Percentiles rank a stretch among this genome's conserved stretches.
Evolutionary conservation across 2,113 vertebrate genomes (phyloP).

Genomic region (Actenoides hombroni): DNA sequence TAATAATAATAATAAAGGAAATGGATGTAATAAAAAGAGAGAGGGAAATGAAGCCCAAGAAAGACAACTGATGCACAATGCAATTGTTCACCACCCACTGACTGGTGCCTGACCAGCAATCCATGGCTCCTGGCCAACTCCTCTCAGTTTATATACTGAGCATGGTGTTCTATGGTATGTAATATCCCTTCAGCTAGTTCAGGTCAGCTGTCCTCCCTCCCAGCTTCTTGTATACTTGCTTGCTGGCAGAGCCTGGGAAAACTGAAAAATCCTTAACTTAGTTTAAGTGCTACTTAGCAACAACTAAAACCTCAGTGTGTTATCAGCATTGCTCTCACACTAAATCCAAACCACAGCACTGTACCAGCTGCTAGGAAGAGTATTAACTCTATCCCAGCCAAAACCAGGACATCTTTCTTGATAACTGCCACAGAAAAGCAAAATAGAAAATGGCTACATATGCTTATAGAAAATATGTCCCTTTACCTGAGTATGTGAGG

Average conservation of each 20-base stretch:
- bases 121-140: neutral
- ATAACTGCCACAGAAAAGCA: neutral
- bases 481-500: neutral
- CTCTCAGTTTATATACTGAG: neutral
- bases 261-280: neutral
- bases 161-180: neutral
- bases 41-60: neutral
- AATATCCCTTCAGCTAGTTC: neutral
- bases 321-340: neutral
- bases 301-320: neutral
- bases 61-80: neutral
- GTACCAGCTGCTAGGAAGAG: neutral
- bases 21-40: neutral
- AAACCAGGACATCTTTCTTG: neutral
- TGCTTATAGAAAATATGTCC: neutral
- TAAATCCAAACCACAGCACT: neutral
- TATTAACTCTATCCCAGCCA: neutral
- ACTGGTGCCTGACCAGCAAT: neutral
- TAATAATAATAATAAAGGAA: neutral
- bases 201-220: neutral
- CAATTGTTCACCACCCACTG: neutral
- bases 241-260: neutral
- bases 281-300: neutral
- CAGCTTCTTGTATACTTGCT: neutral
- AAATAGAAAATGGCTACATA: neutral